Evolutionary conservation across 2,888 invertebrate genomes (phyloP).

Genomic region (Clivina fossor): DNA sequence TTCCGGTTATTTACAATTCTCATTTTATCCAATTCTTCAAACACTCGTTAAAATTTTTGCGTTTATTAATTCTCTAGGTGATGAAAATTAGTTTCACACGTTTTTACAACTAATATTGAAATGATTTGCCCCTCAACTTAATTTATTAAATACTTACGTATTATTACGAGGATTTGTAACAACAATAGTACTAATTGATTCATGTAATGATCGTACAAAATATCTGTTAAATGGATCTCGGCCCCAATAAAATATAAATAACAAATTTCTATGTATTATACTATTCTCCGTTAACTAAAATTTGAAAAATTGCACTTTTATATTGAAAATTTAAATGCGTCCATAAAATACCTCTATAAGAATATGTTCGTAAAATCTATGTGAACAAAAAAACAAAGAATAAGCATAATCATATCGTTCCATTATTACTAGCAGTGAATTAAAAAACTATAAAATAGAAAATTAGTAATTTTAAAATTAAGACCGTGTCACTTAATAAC

Average conservation of each 20-base stretch:
- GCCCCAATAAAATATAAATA: constrained; percentile 73
- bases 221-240: constrained; percentile 55
- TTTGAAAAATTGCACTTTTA: constrained; percentile 1
- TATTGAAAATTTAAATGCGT: constrained; percentile 22
- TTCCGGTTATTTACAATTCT: too few species aligned
- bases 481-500: constrained; percentile 1
- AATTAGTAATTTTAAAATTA: not conserved
- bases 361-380: constrained; percentile 59
- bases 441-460: constrained; percentile 55
- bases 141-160: constrained; percentile 59
- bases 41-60: too few species aligned
- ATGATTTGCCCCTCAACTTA: too few species aligned
- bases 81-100: too few species aligned
- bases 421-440: constrained; percentile 55
- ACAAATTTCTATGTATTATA: constrained; percentile 62
- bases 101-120: too few species aligned
- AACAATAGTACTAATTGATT: constrained; percentile 62
- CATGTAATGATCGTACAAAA: constrained; percentile 58
- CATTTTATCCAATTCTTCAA: too few species aligned
- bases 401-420: constrained; percentile 56
- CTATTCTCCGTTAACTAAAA: constrained; percentile 56
- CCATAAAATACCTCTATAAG: constrained; percentile 55
- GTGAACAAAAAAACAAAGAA: constrained; percentile 59
- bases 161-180: constrained; percentile 65
- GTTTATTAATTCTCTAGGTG: too few species aligned